These are phyloP conservation scores for Ptyas mucosa DNA, from an alignment of 2,113 vertebrate genomes.

Conservation along the genomic window DNA sequence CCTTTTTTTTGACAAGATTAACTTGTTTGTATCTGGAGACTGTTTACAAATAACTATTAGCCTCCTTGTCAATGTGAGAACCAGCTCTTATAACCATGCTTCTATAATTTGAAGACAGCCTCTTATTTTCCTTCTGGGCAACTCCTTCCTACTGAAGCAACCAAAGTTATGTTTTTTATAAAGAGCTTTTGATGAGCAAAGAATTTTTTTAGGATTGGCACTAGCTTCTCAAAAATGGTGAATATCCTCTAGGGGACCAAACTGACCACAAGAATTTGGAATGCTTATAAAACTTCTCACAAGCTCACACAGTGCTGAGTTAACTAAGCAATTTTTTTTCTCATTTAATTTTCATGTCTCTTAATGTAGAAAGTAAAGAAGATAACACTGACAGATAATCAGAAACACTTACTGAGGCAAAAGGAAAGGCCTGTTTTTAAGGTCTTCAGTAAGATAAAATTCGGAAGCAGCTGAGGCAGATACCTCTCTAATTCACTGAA, in stretches of 20 bases:
- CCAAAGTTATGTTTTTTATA: neutral
- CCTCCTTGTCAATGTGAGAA: neutral
- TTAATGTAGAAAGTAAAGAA: neutral
- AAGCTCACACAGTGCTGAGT: neutral
- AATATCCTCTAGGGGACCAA: neutral
- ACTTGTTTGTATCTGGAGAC: neutral
- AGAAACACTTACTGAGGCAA: neutral
- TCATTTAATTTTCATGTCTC: neutral
- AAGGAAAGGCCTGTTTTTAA: neutral
- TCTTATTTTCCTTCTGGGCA: neutral
- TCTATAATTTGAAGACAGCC: neutral
- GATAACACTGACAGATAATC: neutral
- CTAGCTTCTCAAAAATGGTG: neutral
- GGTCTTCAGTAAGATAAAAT: neutral
- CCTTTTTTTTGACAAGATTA: neutral
- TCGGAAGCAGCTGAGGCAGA: neutral
- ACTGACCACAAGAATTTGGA: neutral
- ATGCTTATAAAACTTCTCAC: neutral
- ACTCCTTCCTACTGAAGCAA: neutral
- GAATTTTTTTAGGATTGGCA: neutral
- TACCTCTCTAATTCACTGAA: neutral
- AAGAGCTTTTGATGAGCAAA: neutral
- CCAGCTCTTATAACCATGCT: neutral
- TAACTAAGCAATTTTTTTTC: neutral
- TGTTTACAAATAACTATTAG: neutral